Percentiles rank a stretch among this genome's conserved stretches.
These are phyloP conservation scores for Rattus norvegicus DNA, from an alignment of 2,113 vertebrate genomes.

Conservation along the genomic window DNA sequence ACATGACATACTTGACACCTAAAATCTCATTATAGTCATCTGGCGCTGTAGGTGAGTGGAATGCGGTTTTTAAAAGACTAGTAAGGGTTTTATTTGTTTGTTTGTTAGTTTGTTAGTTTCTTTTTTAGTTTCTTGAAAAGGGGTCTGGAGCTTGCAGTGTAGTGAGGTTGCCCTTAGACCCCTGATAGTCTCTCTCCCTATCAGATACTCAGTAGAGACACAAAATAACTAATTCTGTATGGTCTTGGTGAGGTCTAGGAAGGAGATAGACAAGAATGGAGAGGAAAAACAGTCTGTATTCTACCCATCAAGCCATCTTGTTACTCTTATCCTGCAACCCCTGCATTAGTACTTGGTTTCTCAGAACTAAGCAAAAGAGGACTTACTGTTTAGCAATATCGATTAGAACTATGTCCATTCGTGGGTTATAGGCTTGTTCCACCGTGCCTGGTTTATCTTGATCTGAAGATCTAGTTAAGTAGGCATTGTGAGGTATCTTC, in stretches of 20 bases:
- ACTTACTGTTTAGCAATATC: neutral
- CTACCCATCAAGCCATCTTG: neutral
- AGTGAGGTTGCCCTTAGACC: neutral
- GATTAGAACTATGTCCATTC: neutral
- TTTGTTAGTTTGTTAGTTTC: neutral
- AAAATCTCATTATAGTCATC: slow-evolving; percentile 6
- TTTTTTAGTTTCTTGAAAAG: neutral
- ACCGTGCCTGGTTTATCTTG: neutral
- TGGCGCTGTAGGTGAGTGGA: slow-evolving; percentile 18
- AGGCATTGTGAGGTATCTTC: neutral
- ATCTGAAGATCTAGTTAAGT: neutral
- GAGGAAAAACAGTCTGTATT: neutral
- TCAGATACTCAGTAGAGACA: neutral
- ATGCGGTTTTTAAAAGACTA: neutral
- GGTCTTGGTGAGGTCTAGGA: neutral
- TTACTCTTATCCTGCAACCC: neutral
- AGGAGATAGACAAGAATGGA: neutral
- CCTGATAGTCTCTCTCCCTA: neutral
- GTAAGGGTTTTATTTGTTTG: neutral
- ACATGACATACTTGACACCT: neutral
- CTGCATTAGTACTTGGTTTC: neutral
- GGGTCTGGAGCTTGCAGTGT: neutral
- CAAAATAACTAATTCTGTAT: neutral
- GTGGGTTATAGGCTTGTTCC: neutral
- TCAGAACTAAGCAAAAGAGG: neutral